Evolutionary conservation across 1,140 invertebrate species (phyloP), one percentile per base, ranked within the genome.

Genomic region (Lordiphosa mommai): DNA sequence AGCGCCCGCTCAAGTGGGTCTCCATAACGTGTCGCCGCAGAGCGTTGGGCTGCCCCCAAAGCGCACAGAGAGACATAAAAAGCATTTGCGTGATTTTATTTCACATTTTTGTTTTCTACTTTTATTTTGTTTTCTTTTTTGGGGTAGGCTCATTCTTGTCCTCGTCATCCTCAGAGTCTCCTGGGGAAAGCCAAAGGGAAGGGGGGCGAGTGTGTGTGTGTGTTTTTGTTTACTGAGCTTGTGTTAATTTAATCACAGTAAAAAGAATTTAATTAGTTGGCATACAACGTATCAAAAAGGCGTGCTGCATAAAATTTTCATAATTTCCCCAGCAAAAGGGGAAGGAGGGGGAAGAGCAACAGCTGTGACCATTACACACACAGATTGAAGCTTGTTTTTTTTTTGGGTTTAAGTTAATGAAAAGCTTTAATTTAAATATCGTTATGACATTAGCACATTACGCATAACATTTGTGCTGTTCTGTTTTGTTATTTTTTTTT

Each of bases 31-130:
- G 44, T 47, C 44, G 29, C 51, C 60, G 44, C 51, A 50, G 51
- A 56, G 51, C 51, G 48, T 51, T 23, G 20, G 20, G 20, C 20
- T 23, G 20, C 20, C 6, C 6, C 20, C 20, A 23, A 23, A 23
- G 20, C 47, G 63, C 33, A 36, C 10, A 36, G 34, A 44, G 61
- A 56, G 40, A 66, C 61, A 76, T 76, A 66, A 70, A 76, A 74
- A 70, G 44, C 66, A 76, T 76, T 74, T 76, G 72, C 72, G 72
- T 76, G 72, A 76, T 76, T 76, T 76, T 76, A 70, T 70, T 76
- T 74, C 64, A 61, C 52, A 68, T 68, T 73, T 73, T 37, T 47
- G 41, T 20, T 36, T 32, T 40, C 32, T 50, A 13, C 10, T 29
- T 38, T 17, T 44, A 16, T 30, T 29, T 10, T 16, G n/a, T 23